phyloP scores from a whole-genome alignment of 2,888 invertebrate species.

The Meteorus cinctellus region DNA sequence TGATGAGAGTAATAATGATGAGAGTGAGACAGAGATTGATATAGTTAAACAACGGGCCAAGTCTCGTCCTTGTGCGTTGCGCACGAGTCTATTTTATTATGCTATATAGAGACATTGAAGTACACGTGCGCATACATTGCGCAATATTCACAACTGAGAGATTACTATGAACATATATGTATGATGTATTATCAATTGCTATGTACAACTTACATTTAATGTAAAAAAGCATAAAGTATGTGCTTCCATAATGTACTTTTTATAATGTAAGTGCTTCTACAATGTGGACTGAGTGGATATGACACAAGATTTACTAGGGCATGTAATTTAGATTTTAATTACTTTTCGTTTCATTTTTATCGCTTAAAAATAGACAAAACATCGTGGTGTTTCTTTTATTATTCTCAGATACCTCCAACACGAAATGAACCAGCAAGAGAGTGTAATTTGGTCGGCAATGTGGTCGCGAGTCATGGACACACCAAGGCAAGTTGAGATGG shows the following conservation, averaged over 20 bases:
- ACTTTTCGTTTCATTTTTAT: not conserved
- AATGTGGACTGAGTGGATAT: not conserved
- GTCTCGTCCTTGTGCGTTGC: constrained; percentile 35
- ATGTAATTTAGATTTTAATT: not conserved
- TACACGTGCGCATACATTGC: constrained; percentile 34
- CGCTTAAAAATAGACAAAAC: constrained; percentile 10
- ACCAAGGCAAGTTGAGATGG: not conserved
- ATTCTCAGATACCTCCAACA: constrained; percentile 12
- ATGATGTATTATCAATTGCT: constrained; percentile 8
- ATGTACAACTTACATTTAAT: not conserved
- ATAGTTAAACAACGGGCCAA: constrained; percentile 16
- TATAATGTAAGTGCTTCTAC: not conserved
- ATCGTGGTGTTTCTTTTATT: constrained; percentile 11
- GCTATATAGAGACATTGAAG: constrained; percentile 14
- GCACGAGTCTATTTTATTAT: constrained; percentile 21
- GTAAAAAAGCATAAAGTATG: not conserved
- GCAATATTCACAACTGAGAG: constrained; percentile 18
- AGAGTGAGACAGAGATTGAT: not conserved
- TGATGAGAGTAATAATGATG: not conserved
- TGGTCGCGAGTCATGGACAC: not conserved
- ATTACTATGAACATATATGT: constrained; percentile 13
- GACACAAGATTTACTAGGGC: not conserved
- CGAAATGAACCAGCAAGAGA: not conserved
- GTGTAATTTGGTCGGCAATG: not conserved
- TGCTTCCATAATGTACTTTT: not conserved